These are phyloP conservation scores for Cephalopterus ornatus DNA, from an alignment of 2,113 vertebrate species.

Conservation along the genomic window DNA sequence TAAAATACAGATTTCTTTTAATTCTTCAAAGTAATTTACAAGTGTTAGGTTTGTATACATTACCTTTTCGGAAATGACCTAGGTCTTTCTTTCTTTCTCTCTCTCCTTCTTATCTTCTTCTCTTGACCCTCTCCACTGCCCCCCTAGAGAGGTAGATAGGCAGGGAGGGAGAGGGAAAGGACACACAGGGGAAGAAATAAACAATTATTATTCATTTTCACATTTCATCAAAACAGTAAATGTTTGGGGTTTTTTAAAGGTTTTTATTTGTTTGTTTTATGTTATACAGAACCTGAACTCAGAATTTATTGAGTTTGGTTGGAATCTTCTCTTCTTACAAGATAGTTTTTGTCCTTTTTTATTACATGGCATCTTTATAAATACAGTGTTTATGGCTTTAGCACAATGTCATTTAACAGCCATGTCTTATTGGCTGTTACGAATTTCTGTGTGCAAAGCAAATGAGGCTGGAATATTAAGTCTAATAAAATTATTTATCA, in stretches of 20 bases:
- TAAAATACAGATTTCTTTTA: neutral
- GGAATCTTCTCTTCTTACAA: neutral
- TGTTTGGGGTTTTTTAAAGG: neutral
- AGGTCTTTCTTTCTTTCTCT: neutral
- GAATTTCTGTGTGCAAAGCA: conserved; percentile 26
- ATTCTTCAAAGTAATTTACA: neutral
- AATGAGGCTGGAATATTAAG: conserved; percentile 25
- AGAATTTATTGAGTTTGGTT: neutral
- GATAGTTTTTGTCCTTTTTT: neutral
- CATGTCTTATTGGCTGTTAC: neutral
- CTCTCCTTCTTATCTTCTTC: neutral
- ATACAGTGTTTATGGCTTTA: neutral
- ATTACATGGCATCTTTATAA: neutral
- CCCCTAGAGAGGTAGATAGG: neutral
- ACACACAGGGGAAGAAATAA: neutral
- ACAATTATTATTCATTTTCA: neutral
- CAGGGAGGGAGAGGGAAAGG: neutral
- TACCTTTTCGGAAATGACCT: neutral
- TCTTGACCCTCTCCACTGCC: neutral
- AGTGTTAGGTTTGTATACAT: neutral
- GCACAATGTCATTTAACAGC: conserved; percentile 5
- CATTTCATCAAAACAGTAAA: neutral
- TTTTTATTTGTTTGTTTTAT: neutral
- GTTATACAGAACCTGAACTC: neutral
- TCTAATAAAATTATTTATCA: conserved; percentile 49